phyloP scores from a whole-genome alignment of 1,140 invertebrate species.

The Linepithema humile region DNA sequence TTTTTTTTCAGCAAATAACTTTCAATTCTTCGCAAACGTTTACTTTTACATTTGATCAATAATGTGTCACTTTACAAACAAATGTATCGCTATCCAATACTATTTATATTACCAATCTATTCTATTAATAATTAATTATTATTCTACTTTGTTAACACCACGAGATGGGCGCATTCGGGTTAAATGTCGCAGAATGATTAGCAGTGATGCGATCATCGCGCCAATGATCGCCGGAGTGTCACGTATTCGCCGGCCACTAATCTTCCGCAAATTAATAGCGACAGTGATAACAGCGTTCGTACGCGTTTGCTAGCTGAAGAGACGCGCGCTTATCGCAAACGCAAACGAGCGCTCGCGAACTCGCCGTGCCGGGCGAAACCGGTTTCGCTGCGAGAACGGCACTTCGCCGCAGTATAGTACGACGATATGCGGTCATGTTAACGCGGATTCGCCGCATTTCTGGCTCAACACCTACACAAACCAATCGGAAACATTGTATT shows the following conservation, averaged over 20 bases:
- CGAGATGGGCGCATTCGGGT: neutral
- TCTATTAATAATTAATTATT: neutral
- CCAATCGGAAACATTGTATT: neutral
- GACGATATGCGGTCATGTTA: slow-evolving; percentile 3
- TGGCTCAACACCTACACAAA: neutral
- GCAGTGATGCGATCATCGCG: neutral
- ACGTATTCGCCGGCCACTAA: slow-evolving; percentile 1
- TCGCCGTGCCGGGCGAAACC: slow-evolving; percentile 6
- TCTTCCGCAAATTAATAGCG: slow-evolving; percentile 36
- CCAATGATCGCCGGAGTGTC: neutral
- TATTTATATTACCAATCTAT: neutral
- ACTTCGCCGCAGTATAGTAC: slow-evolving; percentile 1
- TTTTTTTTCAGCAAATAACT: neutral
- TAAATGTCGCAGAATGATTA: neutral
- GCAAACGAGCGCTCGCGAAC: slow-evolving; percentile 27
- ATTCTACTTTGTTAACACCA: neutral
- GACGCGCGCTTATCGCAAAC: slow-evolving; percentile 26
- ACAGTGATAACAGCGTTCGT: slow-evolving; percentile 28
- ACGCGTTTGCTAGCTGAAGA: neutral
- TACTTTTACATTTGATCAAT: neutral
- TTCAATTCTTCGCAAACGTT: neutral
- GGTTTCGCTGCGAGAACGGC: slow-evolving; percentile 12
- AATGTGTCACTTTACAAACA: neutral
- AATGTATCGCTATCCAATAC: neutral
- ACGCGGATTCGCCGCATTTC: slow-evolving; percentile 9